Evolutionary conservation across 2,888 invertebrate genomes (phyloP).

Genomic region (Andrena fulva): DNA sequence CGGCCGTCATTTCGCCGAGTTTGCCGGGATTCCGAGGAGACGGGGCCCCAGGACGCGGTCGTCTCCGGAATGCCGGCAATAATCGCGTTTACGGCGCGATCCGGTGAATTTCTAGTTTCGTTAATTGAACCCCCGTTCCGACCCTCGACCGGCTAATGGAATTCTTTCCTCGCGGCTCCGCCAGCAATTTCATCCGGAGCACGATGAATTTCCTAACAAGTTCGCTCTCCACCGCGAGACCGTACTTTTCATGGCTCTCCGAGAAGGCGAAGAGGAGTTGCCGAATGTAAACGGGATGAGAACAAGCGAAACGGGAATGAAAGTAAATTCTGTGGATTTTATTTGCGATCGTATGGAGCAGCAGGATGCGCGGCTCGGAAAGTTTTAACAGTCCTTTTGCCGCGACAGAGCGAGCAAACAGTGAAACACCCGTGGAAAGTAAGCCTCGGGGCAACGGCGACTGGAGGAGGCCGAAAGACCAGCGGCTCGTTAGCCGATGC

Average conservation of each 20-base stretch:
- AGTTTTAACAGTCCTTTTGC: background rate
- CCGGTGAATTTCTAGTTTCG: conserved; percentile 27
- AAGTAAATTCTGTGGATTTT: too few relatives aligned
- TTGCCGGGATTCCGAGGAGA: background rate
- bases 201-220: too few relatives aligned
- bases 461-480: background rate
- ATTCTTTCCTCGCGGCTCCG: conserved; percentile 1
- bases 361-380: background rate
- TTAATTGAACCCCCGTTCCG: conserved; percentile 30
- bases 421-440: background rate
- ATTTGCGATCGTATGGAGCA: too few relatives aligned
- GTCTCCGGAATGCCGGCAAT: conserved; percentile 16
- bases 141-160: conserved; percentile 6
- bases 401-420: too few relatives aligned
- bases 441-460: background rate
- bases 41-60: background rate
- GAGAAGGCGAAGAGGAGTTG: too few relatives aligned
- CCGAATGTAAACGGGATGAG: too few relatives aligned
- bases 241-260: too few relatives aligned
- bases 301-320: too few relatives aligned
- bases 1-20: conserved; percentile 12
- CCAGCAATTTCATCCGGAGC: background rate
- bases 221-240: too few relatives aligned
- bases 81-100: conserved; percentile 34
- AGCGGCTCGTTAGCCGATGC: background rate